Evolutionary conservation across 1,140 invertebrate species (phyloP).

Genomic region (Aphelenchoides fujianensis): DNA sequence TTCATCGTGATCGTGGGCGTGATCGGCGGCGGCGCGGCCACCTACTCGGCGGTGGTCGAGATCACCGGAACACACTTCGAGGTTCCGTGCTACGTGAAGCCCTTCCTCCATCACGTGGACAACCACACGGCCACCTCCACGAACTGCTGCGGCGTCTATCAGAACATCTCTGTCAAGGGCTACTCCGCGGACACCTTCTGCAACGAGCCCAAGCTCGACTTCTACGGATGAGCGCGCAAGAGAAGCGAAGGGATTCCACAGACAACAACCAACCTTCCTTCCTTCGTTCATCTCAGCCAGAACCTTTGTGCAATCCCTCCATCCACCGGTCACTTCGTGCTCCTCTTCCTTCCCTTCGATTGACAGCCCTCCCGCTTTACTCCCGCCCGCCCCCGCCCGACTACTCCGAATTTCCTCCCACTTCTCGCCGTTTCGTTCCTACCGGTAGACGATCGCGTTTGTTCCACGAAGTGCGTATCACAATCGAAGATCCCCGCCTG

Average conservation of each 20-base stretch:
- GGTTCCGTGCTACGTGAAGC: background rate
- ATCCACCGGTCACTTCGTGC: background rate
- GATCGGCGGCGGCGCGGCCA: background rate
- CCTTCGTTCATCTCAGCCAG: background rate
- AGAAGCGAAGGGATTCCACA: no score
- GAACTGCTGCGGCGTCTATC: no score
- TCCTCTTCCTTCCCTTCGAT: background rate
- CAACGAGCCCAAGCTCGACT: background rate
- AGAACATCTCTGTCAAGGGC: background rate
- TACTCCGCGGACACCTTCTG: background rate
- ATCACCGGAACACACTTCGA: background rate
- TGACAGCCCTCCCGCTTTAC: background rate
- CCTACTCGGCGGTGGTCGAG: background rate
- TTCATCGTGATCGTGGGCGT: slow-evolving; percentile 12
- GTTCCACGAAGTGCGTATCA: no score
- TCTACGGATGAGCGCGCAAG: slow-evolving; percentile 10
- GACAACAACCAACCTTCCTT: no score
- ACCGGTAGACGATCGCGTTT: no score
- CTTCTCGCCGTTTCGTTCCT: background rate
- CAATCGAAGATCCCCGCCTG: no score
- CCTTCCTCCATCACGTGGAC: background rate
- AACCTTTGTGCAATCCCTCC: background rate
- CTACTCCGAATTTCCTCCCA: background rate
- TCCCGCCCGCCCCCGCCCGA: background rate
- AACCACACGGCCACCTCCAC: no score